Evolutionary conservation across 2,797 vertebrate genomes (phyloP), one percentile per base, ranked within the genome.

Genomic region (Onychomys arenicola): DNA sequence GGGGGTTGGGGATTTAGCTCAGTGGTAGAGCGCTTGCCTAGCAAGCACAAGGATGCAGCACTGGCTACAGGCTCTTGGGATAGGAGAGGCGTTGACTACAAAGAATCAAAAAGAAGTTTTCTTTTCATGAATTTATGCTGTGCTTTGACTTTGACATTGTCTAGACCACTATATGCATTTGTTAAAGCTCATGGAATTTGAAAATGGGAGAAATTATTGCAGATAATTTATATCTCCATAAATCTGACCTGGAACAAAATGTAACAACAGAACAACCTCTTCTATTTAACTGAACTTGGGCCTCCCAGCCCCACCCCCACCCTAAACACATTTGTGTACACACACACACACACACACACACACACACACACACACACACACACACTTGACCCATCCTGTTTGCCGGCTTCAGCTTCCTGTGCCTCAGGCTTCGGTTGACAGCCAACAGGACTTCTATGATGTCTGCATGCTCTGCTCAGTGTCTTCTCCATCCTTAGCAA

Each of bases 101-200:
- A 73, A 52, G 8, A 21, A 21, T 1, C 0, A 78, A 61, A 87
- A 77, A 8, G 0, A 34, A 84, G 4, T n/a, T 61, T 71, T 52
- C 34, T 69, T 57, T n/a, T 40, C 32, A 67, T 85, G 32, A 29
- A 57, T 49, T n/a, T 46, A 2, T 34, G 84, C 43, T 92, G 49
- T 67, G 25, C 25, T 43, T 80, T 71, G n/a, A 82, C 6, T 29
- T 6, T 69, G 11, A 9, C 80, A 5, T 67, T 78, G 27, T 16
- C 29, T 91, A 69, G 2, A 10, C 12, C 34, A 55, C 76, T 59
- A 69, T 14, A 25, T 5, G 16, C 13, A 69, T 76, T 87, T 76
- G 69, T 77, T 49, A 94, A 89, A 96, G 88, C 29, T 67, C 71
- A 59, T 11, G 52, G 6, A 94, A 52, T 49, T 92, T 61, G 52